Base-by-base conservation (phyloP, 2,113 vertebrate species). In the Eulacestoma nigropectus region DNA sequence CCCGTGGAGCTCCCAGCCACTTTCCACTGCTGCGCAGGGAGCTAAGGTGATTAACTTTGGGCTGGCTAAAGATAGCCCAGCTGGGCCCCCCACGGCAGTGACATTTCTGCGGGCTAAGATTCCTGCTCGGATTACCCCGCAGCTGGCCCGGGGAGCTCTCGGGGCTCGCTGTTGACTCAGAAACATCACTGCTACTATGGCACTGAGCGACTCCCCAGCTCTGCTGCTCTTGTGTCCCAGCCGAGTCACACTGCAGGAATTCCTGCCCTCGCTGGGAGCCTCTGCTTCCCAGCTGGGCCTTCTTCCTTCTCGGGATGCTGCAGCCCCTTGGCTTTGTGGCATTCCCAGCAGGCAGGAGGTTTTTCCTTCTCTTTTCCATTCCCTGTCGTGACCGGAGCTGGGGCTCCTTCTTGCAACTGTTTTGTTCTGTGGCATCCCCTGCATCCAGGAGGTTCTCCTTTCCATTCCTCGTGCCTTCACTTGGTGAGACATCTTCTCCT, bases 181-280 rank as follows among this genome's bases (percentile, higher is more conserved):
- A 92, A 94, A 92, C 88, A 94, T 70, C 90, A 0, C 79, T 23
- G 94, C 94, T 96, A 8, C 95, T 77, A 85, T 93, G 96, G 92
- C 88, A 85, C 35, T 87, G 4, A 19, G 70, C 2, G 76, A 15
- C 44, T 14, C 21, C 53, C 56, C 27, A 29, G 22, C 6, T 29
- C 90, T 33, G 39, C 74, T 35, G 90, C 3, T 33, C 76, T 9
- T 11, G 9, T 3, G 4, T 7, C 30, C 13, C 11, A 35, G 73
- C 76, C 37, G 4, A 69, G 92, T 73, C 92, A 77, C 20, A 4
- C 83, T 7, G 68, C 59, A 49, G 83, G 72, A 70, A 84, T 91
- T 78, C 86, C 87, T 87, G 16, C 64, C 23, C 70, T 70, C 46
- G 1, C 74, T 14, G 72, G 33, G 16, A 93, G 56, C 91, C 91